These are phyloP conservation scores for Apis florea DNA, from an alignment of 1,140 invertebrate genomes.

Conservation along the genomic window DNA sequence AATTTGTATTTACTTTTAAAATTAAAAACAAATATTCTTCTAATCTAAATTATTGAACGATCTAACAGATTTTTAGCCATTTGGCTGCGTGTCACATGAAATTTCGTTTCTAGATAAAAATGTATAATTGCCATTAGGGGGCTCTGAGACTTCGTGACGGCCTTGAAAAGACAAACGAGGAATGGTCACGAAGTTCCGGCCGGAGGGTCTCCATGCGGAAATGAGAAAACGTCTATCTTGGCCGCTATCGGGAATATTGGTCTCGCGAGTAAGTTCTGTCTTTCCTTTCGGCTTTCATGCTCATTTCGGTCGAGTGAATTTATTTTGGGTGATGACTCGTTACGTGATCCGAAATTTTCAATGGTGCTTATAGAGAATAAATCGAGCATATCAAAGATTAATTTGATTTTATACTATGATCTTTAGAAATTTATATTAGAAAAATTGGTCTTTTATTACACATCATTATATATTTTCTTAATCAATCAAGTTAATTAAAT, in stretches of 20 bases:
- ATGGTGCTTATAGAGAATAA: not conserved
- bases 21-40: no score
- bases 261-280: slow-evolving; percentile 26
- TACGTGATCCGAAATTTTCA: slow-evolving; percentile 56
- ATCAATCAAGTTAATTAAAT: no score
- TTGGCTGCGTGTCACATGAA: slow-evolving; percentile 14
- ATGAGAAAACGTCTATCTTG: slow-evolving; percentile 55
- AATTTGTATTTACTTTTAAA: no score
- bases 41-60: no score
- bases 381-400: no score
- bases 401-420: no score
- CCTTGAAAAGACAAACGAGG: slow-evolving; percentile 50
- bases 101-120: slow-evolving; percentile 25
- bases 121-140: slow-evolving; percentile 20
- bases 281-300: slow-evolving; percentile 9
- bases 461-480: no score
- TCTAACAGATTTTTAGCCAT: not conserved
- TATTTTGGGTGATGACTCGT: slow-evolving; percentile 37
- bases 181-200: slow-evolving; percentile 43
- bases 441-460: no score
- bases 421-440: no score
- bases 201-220: slow-evolving; percentile 37
- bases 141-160: not conserved
- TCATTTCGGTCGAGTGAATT: slow-evolving; percentile 42
- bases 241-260: slow-evolving; percentile 47